A percentile compares a stretch with the other conserved stretches of the same genome.
phyloP scores from a whole-genome alignment of 2,797 vertebrate species.

The Darevskia nairensis region DNA sequence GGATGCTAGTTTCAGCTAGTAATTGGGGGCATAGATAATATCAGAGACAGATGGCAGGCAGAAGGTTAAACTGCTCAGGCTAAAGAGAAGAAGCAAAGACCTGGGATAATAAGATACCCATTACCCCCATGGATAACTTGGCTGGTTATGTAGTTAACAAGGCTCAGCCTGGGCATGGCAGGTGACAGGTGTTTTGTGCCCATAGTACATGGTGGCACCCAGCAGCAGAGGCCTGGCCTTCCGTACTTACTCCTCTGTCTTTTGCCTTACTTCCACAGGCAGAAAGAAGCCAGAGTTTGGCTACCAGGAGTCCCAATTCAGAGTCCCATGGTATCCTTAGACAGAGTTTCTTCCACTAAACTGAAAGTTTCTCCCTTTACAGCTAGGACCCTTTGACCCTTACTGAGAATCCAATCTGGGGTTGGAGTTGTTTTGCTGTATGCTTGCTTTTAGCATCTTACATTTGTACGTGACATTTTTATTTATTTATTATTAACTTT shows the following conservation, averaged over 20 bases:
- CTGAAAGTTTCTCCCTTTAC: not conserved
- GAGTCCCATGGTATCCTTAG: not conserved
- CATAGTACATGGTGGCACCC: not conserved
- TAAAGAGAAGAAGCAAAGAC: not conserved
- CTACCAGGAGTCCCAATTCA: too few relatives aligned
- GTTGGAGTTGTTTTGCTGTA: too few relatives aligned
- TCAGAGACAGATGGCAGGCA: not conserved
- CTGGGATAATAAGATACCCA: not conserved
- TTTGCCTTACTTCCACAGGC: not conserved
- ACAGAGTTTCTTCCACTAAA: not conserved
- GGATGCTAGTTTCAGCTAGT: not conserved
- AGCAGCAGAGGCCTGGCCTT: not conserved
- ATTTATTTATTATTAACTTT: not conserved
- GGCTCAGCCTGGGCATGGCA: not conserved
- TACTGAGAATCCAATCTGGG: not conserved
- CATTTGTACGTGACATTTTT: not conserved
- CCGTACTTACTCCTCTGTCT: not conserved
- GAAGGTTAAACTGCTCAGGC: not conserved
- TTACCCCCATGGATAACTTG: not conserved
- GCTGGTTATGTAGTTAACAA: not conserved
- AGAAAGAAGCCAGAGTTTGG: not conserved
- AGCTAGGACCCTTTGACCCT: not conserved
- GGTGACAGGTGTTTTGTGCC: not conserved
- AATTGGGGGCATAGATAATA: not conserved
- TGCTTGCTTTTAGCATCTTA: not conserved